A percentile compares a stretch with the other conserved stretches of the same genome.
Conservation (phyloP, 2,797 vertebrate species). For the Arctocebus calabarensis region DNA sequence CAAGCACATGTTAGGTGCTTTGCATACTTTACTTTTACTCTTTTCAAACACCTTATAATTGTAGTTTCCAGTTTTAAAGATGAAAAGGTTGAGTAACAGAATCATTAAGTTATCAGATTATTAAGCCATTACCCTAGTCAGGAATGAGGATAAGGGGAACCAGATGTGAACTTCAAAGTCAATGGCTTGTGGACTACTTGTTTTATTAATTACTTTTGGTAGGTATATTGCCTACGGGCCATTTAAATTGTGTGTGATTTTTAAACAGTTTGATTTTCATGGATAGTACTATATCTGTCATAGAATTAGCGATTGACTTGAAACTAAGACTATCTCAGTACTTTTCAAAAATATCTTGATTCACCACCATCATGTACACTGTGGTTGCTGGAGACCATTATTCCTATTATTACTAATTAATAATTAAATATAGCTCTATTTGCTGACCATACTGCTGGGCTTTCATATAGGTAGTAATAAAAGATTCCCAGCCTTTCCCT, state of each 20-base stretch:
- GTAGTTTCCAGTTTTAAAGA: background rate
- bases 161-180: background rate
- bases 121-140: background rate
- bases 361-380: background rate
- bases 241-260: background rate
- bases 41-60: background rate
- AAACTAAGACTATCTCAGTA: background rate
- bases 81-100: background rate
- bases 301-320: background rate
- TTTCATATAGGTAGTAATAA: slow-evolving; percentile 1
- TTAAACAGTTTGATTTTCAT: slow-evolving; percentile 6
- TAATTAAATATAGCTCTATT: slow-evolving; percentile 4
- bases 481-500: background rate
- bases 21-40: background rate
- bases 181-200: background rate
- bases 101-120: background rate
- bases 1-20: background rate
- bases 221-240: background rate
- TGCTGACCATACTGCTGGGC: background rate
- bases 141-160: background rate
- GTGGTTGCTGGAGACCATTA: background rate
- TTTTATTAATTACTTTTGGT: slow-evolving; percentile 28
- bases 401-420: background rate
- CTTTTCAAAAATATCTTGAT: slow-evolving; percentile 18
- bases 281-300: background rate